phyloP scores from a whole-genome alignment of 1,140 invertebrate genomes.

The Drosophila sucinea region DNA sequence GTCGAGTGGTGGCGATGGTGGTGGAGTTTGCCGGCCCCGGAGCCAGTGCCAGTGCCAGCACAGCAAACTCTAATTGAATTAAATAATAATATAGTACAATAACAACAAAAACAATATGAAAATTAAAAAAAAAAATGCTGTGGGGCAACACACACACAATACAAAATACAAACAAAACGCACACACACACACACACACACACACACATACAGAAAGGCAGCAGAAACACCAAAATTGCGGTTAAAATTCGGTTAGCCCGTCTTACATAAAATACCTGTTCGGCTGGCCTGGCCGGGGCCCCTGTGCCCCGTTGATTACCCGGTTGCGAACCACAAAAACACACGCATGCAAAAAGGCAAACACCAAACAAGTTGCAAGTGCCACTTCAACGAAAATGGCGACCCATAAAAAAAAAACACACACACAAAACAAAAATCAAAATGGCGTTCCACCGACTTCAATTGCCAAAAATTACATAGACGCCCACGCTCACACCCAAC shows the following conservation, averaged over 20 bases:
- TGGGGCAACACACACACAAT: slow-evolving; percentile 43
- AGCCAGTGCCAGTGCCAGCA: slow-evolving; percentile 54
- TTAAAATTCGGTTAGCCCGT: slow-evolving; percentile 41
- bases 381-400: slow-evolving; percentile 16
- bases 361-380: slow-evolving; percentile 31
- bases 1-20: neutral
- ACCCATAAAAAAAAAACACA: slow-evolving; percentile 1
- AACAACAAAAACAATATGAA: slow-evolving; percentile 16
- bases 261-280: slow-evolving; percentile 76
- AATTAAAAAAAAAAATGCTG: slow-evolving; percentile 21
- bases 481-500: neutral
- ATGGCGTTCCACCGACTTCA: slow-evolving; percentile 14
- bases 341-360: slow-evolving; percentile 19
- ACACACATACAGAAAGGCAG: neutral
- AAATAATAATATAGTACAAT: slow-evolving; percentile 38
- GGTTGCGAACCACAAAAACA: slow-evolving; percentile 31
- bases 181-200: neutral
- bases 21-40: neutral
- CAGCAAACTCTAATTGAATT: slow-evolving; percentile 65
- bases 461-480: slow-evolving; percentile 9
- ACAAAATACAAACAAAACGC: slow-evolving; percentile 22
- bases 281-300: neutral
- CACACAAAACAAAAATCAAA: neutral
- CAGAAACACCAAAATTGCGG: slow-evolving; percentile 40
- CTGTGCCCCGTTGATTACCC: slow-evolving; percentile 15